Evolutionary conservation across 35 echinoderm and acorn worm genomes (phyloP), one percentile per base, ranked within the genome.

Genomic region (Ophiothrix spiculata): DNA sequence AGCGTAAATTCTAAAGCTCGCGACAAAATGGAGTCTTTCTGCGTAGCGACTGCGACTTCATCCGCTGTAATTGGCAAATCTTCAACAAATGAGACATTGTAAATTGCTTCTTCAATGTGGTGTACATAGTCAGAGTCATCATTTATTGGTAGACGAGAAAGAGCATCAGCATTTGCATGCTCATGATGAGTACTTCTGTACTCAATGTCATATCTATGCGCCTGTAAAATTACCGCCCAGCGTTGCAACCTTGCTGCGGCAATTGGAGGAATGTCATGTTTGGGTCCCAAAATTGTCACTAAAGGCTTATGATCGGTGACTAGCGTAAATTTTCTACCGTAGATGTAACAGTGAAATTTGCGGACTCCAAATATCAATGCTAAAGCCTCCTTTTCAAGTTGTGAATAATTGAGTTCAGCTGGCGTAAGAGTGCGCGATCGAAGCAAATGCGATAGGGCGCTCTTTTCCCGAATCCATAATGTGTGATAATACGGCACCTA

Each of bases 361-460:
- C 78, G 86, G 23, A 90, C 83, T 12, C 60, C 92, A 78, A 90
- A 94, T 32, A 94, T 74, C 60, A 56, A 86, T 40, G 38, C 82
- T 36, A 90, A 60, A 4, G 87, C 92, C 64, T 94, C 83, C 31
- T 87, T 86, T 40, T 84, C 85, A 35, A 90, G 80, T 83, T 94
- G 92, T 0, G 79, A 45, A 42, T 90, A 94, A 1, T 90, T 87
- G 19, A 83, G 56, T 63, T 94, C 92, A 34, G 92, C 88, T 4
- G 39, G 25, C 6, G 87, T 33, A 15, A 90, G 88, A 0, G 88
- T 94, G 40, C 92, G 77, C 39, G 87, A n/a, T n/a, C n/a, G n/a
- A 94, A 0, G 92, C 88, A 49, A 91, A 84, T 4, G 23, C 84
- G 17, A 88, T 39, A 0, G 88, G 93, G 33, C 63, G 87, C 37